Evolutionary conservation across 2,888 invertebrate genomes (phyloP), one percentile per base, ranked within the genome.

Genomic region (Parnassius apollo): DNA sequence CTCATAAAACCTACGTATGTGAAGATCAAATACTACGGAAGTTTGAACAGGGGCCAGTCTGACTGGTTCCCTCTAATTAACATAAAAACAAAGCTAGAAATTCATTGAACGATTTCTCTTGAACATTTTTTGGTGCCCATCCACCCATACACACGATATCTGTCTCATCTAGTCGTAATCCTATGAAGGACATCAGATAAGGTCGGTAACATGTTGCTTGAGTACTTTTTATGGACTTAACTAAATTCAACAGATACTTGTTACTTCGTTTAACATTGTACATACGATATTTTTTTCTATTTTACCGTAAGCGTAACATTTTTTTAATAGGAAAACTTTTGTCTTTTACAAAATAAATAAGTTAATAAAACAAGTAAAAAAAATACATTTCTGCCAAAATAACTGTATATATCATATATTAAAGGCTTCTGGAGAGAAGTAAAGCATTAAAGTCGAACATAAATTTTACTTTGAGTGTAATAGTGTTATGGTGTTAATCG

Each of bases 101-200:
- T 78, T 83, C 85, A 85, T 82, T 86, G 86, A 84, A 85, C 76
- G 84, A 88, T 88, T 86, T 88, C 87, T 88, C 83, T 76, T 73
- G 75, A 82, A 80, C 84, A 84, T 86, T 87, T 87, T 83, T 82
- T 74, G 80, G 74, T 77, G 80, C 78, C 70, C 81, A 83, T 78
- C 85, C 84, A 83, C 81, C 85, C 82, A 85, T 85, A 81, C 74
- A 78, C 79, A 75, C 76, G 80, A 75, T 88, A 87, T 90, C 88
- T 83, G 83, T 79, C 85, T 75, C 85, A 90, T 91, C 89, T 88
- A 81, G 80, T 80, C 77, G 79, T 91, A 88, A 91, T 89, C 88
- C 85, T 80, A 89, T 88, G 89, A 89, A 90, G 85, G 89, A 90
- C 89, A 88, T 88, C 84, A 78, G 86, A 88, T 91, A 85, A 89